Evolutionary conservation across 2,888 invertebrate genomes (phyloP).

Genomic region (Euplagia quadripunctaria): DNA sequence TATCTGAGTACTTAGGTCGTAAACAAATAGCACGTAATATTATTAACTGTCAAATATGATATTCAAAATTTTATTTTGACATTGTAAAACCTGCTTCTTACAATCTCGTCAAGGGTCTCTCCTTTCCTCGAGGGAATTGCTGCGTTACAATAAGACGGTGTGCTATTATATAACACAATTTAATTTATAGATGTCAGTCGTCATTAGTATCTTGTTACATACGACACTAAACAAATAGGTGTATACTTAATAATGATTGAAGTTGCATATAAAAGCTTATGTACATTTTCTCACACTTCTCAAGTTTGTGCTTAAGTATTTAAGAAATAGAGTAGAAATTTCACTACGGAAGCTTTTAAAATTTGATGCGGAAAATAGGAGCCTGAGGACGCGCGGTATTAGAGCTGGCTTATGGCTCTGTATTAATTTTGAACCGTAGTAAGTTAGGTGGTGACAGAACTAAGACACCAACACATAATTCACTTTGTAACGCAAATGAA

Average conservation of each 20-base stretch:
- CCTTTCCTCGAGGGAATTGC: constrained; percentile 38
- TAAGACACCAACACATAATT: constrained; percentile 87
- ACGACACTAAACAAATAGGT: constrained; percentile 85
- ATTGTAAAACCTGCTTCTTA: not conserved
- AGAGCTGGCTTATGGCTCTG: constrained; percentile 86
- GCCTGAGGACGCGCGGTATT: constrained; percentile 78
- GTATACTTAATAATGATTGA: constrained; percentile 84
- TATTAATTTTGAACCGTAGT: constrained; percentile 88
- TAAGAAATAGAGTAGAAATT: constrained; percentile 52
- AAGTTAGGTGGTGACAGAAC: constrained; percentile 87
- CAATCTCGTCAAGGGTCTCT: constrained; percentile 24
- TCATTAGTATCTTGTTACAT: constrained; percentile 84
- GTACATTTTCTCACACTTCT: constrained; percentile 24
- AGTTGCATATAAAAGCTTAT: constrained; percentile 65
- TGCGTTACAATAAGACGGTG: constrained; percentile 26
- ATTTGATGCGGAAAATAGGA: constrained; percentile 84
- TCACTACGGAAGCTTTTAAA: constrained; percentile 59
- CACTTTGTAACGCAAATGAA: constrained; percentile 86
- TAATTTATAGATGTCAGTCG: constrained; percentile 82
- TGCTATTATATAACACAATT: constrained; percentile 60
- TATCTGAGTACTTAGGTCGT: too few species aligned
- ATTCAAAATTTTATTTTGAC: not conserved
- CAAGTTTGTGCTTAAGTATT: constrained; percentile 50
- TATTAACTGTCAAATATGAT: not conserved
- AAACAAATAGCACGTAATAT: too few species aligned